Base-by-base conservation (phyloP, 2,797 vertebrate genomes). In the Linurgus olivaceus region DNA sequence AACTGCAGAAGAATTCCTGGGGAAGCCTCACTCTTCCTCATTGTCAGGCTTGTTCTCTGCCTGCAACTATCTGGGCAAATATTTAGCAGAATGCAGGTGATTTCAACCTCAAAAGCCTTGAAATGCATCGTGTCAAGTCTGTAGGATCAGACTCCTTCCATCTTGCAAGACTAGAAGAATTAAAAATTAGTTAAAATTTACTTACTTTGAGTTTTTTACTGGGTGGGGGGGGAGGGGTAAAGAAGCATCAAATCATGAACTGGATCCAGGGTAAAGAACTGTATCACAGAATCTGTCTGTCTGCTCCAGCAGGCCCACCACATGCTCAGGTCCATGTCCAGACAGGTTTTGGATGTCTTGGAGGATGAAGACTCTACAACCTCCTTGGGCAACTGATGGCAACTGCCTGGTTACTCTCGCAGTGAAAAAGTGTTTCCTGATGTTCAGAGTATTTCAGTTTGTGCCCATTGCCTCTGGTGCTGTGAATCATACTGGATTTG, bases 171-270 rank as follows among this genome's bases (percentile, higher is more conserved):
- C 8, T 38, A 40, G 21, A 78, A 80, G 21, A 70, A 84, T 31
- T 37, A 76, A 84, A 66, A 61, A 65, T 11, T 4, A 68, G 24
- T 55, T 52, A 75, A 73, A 65, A 58, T 57, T 11, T 7, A 65
- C 23, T 45, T 51, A 81, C 11, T 62, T 78, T 25, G 12, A 1
- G 3, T 2, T 80, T 88, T 13, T 17, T 5, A 23, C 54, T 0
- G 0, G 21, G 21, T 7, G 1, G 21, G 1, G 3, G 11, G 11
- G 8, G 5, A 1, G 2, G 8, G 14, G 21, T 5, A 3, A 66
- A 80, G 7, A 44, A 61, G 37, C 6, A 29, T 59, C 29, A 23
- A 1, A 59, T 51, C 8, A 16, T 58, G 38, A 74, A 26, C 2
- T 67, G 25, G 7, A 63, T 62, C 6, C 9, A 31, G 21, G 21